A percentile compares a stretch with the other conserved stretches of the same genome.
These are phyloP conservation scores for Micrasema minimum DNA, from an alignment of 1,140 invertebrate genomes.

Conservation along the genomic window DNA sequence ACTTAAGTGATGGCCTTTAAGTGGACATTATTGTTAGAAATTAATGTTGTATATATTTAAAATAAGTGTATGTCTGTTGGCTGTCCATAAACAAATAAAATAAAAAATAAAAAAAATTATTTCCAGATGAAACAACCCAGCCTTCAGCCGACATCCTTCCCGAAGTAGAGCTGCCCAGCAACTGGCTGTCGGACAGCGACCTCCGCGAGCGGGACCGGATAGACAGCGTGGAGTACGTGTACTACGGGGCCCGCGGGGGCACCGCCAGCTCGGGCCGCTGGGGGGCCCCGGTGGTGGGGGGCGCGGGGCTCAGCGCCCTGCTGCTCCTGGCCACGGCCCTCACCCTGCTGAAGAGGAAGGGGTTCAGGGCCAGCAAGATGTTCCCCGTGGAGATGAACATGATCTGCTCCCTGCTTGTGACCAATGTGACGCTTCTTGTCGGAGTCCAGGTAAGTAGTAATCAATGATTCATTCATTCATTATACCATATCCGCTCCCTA, in stretches of 20 bases:
- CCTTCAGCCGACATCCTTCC: slow-evolving; percentile 52
- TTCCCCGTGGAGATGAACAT: slow-evolving; percentile 65
- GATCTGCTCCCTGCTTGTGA: slow-evolving; percentile 60
- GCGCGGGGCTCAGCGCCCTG: slow-evolving; percentile 26
- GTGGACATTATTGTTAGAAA: too few species aligned
- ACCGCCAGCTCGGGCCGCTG: slow-evolving; percentile 14
- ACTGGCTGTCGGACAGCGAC: slow-evolving; percentile 62
- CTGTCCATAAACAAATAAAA: too few species aligned
- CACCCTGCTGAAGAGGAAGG: slow-evolving; percentile 33
- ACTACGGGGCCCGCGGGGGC: slow-evolving; percentile 45
- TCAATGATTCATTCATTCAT: too few species aligned
- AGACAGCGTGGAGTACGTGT: slow-evolving; percentile 64
- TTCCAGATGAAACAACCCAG: slow-evolving; percentile 23
- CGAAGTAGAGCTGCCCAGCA: slow-evolving; percentile 62
- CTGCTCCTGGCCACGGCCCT: slow-evolving; percentile 13
- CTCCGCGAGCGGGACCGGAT: slow-evolving; percentile 64
- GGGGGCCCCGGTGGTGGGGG: slow-evolving; percentile 19
- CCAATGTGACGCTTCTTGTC: slow-evolving; percentile 62
- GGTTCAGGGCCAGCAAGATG: slow-evolving; percentile 58
- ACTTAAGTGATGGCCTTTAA: too few species aligned
- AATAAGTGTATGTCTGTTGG: too few species aligned
- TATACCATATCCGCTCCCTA: too few species aligned
- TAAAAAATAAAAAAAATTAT: too few species aligned
- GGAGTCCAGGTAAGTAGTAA: slow-evolving; percentile 58
- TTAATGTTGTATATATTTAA: too few species aligned